Evolutionary conservation across 2,888 invertebrate genomes (phyloP).

Genomic region (Acronicta leporina): DNA sequence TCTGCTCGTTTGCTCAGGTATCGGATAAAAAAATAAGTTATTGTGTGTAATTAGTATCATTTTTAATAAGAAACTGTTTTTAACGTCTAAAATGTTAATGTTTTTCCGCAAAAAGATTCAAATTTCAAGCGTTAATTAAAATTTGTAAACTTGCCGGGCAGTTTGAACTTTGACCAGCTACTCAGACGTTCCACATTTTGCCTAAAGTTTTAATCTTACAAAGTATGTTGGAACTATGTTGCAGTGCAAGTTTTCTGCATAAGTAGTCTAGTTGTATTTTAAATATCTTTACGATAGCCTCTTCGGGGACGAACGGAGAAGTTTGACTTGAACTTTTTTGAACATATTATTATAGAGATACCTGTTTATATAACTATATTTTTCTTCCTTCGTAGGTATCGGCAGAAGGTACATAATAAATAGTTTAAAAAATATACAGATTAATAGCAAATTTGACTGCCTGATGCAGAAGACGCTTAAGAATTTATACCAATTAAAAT

Average conservation of each 20-base stretch:
- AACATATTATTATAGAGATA: not conserved
- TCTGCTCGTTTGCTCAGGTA: no score
- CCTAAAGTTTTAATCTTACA: conserved; percentile 26
- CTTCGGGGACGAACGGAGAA: not conserved
- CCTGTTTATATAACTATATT: no score
- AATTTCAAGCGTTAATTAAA: conserved; percentile 43
- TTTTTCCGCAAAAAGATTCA: conserved; percentile 8
- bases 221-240: conserved; percentile 38
- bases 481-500: no score
- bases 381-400: no score
- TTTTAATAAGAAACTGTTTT: no score
- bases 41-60: no score
- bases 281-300: conserved; percentile 33
- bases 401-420: no score
- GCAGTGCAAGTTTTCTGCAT: conserved; percentile 20
- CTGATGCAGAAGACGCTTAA: no score
- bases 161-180: conserved; percentile 36
- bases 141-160: conserved; percentile 23
- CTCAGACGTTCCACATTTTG: conserved; percentile 38
- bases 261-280: conserved; percentile 35
- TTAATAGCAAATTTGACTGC: no score
- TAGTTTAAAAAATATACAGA: no score
- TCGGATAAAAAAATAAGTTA: no score
- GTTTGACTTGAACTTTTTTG: not conserved
- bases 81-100: no score